Evolutionary conservation across 2,888 invertebrate species (phyloP), one percentile per base, ranked within the genome.

Genomic region (Eugnorisma glareosa): DNA sequence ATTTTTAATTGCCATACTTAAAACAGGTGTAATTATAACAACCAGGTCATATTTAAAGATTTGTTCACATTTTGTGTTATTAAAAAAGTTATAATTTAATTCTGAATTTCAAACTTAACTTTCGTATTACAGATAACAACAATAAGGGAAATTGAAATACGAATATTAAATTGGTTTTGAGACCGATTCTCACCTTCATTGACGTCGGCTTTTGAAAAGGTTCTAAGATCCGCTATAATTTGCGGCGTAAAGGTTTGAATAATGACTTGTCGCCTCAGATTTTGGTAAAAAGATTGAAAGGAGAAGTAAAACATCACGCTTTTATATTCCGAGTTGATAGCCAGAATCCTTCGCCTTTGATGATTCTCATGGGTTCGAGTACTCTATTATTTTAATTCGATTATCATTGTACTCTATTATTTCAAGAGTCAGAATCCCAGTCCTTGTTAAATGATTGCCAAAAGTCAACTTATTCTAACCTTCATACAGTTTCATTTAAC

Each of bases 111-210:
- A 24, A 64, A 78, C 21, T 74, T 37, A 79, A 77, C 63, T 75
- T 73, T 71, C 48, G 63, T 79, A 51, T 72, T 63, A 81, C 68
- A 75, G 74, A 77, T 86, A 78, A 69, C 67, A 78, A 67, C 66
- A 75, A 81, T 67, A 51, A 67, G 77, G 80, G 81, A 82, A 85
- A 87, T 87, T 82, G 77, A 54, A 84, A 75, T 69, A 84, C 77
- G 76, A 84, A 85, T 77, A 83, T 84, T 75, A 74, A 85, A 84
- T 85, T 79, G 80, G 67, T 71, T 79, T 77, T 67, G 70, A 79
- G 67, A 69, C 35, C 75, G 73, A 70, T 77, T 77, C 75, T 67
- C 73, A 80, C 70, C 77, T 82, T 74, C 59, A 79, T 71, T 73
- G 15, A 73, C 48, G 66, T 67, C 40, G 45, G 74, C 31, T 75